Conservation (phyloP, 2,888 invertebrate genomes). For the Octodonta nipae region DNA sequence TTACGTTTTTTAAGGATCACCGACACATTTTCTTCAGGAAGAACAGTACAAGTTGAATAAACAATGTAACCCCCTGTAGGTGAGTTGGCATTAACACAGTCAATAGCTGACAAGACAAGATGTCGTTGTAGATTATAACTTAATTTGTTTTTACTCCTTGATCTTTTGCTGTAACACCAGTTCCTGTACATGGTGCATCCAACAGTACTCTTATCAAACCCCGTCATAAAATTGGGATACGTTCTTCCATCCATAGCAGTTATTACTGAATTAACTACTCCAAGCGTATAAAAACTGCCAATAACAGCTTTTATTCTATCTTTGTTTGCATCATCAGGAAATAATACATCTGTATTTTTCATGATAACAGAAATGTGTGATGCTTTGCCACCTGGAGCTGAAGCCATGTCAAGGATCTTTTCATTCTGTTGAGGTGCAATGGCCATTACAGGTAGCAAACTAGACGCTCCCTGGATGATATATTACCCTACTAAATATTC, state of each 20-base stretch:
- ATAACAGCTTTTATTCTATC: slow-evolving; percentile 83
- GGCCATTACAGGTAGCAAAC: slow-evolving; percentile 94
- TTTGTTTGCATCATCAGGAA: slow-evolving; percentile 89
- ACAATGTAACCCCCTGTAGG: slow-evolving; percentile 88
- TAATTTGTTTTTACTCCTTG: slow-evolving; percentile 83
- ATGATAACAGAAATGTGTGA: slow-evolving; percentile 94
- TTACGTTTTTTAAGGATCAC: slow-evolving; percentile 84
- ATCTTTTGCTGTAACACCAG: slow-evolving; percentile 96
- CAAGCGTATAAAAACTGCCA: slow-evolving; percentile 92
- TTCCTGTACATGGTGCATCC: slow-evolving; percentile 97
- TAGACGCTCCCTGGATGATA: slow-evolving; percentile 52
- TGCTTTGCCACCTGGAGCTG: slow-evolving; percentile 97
- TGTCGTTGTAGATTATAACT: slow-evolving; percentile 88
- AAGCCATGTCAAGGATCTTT: slow-evolving; percentile 87
- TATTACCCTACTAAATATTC: slow-evolving; percentile 30
- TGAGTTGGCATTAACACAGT: slow-evolving; percentile 85
- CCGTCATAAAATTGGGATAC: slow-evolving; percentile 66
- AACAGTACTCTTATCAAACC: slow-evolving; percentile 83
- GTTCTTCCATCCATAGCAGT: slow-evolving; percentile 81
- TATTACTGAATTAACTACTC: slow-evolving; percentile 85
- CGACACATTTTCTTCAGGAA: slow-evolving; percentile 97
- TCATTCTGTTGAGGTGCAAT: slow-evolving; percentile 93
- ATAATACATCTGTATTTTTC: slow-evolving; percentile 93
- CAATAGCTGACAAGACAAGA: slow-evolving; percentile 88
- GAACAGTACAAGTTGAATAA: slow-evolving; percentile 95